Conservation (phyloP, 2,113 vertebrate species). For the Dipodomys stephensi region DNA sequence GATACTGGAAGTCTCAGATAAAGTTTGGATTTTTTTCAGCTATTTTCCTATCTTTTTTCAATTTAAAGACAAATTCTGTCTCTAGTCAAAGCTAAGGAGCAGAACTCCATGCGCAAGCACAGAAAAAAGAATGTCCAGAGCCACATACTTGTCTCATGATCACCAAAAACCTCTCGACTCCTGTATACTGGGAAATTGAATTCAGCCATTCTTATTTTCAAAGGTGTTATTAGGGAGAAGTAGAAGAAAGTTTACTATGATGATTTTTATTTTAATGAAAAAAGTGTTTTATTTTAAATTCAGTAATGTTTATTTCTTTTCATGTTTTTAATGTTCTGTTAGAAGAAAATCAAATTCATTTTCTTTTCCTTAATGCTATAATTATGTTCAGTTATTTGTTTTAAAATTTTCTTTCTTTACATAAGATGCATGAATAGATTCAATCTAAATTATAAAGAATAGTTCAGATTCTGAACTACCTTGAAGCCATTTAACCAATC, state of each 20-base stretch:
- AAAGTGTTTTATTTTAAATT: slow-evolving; percentile 38
- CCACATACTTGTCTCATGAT: not conserved
- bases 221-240: not conserved
- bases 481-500: not conserved
- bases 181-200: not conserved
- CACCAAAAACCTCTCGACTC: not conserved
- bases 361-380: slow-evolving; percentile 5
- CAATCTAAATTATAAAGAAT: not conserved
- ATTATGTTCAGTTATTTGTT: not conserved
- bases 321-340: not conserved
- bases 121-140: not conserved
- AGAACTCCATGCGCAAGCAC: not conserved
- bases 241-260: not conserved
- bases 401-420: not conserved
- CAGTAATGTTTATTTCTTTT: not conserved
- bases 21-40: not conserved
- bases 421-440: slow-evolving; percentile 23
- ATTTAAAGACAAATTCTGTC: not conserved
- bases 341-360: slow-evolving; percentile 1
- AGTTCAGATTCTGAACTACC: not conserved
- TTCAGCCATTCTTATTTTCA: not conserved
- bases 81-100: not conserved
- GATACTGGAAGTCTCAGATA: slow-evolving; percentile 8
- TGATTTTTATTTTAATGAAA: not conserved
- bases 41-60: not conserved